phyloP scores from a whole-genome alignment of 2,797 vertebrate species.

The Heteromormyrus szaboi region DNA sequence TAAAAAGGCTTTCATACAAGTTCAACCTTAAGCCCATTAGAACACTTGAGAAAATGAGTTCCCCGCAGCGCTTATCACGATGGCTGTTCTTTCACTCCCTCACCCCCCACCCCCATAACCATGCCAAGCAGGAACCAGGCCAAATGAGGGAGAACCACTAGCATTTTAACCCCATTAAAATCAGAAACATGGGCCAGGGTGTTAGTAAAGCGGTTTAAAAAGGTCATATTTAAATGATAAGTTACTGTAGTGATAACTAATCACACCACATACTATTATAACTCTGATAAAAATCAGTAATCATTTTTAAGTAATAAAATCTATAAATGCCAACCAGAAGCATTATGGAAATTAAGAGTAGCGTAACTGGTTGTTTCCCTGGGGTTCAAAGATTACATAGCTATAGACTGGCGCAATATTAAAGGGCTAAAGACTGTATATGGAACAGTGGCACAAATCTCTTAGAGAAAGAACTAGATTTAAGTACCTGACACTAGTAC shows the following conservation, averaged over 20 bases:
- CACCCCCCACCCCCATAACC: background rate
- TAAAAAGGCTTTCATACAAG: background rate
- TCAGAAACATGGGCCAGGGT: background rate
- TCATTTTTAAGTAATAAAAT: background rate
- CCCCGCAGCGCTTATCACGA: background rate
- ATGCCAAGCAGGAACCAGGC: background rate
- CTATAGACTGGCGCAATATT: background rate
- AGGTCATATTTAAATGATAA: background rate
- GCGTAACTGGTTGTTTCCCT: background rate
- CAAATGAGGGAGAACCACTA: background rate
- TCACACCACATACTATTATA: background rate
- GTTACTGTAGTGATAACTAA: background rate
- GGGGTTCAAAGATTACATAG: background rate
- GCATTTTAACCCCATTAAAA: background rate
- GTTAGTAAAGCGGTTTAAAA: background rate
- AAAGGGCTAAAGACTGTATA: background rate
- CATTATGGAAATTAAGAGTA: background rate
- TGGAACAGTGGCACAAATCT: background rate
- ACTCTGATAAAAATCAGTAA: background rate
- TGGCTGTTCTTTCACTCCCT: background rate
- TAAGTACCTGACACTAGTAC: background rate
- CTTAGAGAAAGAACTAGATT: background rate
- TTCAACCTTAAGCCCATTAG: conserved; percentile 6
- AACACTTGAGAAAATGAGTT: background rate
- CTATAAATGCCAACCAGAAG: background rate